Evolutionary conservation across 2,113 vertebrate species (phyloP), one percentile per base, ranked within the genome.

Genomic region (Orientallactaga bullata): DNA sequence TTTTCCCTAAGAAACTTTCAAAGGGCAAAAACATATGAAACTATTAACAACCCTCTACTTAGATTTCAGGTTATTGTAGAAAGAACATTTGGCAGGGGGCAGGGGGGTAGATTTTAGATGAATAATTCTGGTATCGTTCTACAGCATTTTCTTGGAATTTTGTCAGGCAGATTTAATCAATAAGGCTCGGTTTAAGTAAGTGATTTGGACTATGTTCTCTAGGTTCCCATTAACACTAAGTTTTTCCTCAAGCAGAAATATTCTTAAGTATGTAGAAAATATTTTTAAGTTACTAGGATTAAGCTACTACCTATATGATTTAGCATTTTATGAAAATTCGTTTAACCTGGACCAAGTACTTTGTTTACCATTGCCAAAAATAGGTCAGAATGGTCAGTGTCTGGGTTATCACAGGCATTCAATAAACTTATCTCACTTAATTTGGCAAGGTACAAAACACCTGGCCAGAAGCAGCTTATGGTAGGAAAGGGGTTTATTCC

Each of bases 21-120:
- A 24, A 92, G 55, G 84, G 18, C 63, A 90, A 30, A 85, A 88
- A 90, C 32, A 20, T 55, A 20, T 55, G 42, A 47, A 78, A 37
- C 72, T 92, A 81, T 47, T 63, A 60, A 55, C 87, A 94, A 5
- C 12, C 21, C 11, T 58, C 12, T 81, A 55, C 85, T 95, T 92
- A 82, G 66, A 95, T 82, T 90, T 95, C 37, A 86, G 61, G 32
- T 81, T 88, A 83, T 87, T 74, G 66, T 61, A 86, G 24, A 90
- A 72, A 81, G n/a, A 90, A 85, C 12, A 47, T 71, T 88, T 96
- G 92, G 88, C n/a, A n/a, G n/a, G n/a, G n/a, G n/a, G n/a, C n/a
- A 89, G 68, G 2, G 28, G 30, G 4, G 68, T 26, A 93, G 26
- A 88, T 87, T 87, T 73, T 81, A 88, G 16, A 88, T 24, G 88